Base-by-base conservation (phyloP, 2,888 invertebrate genomes). In the Pyrrhia umbra region DNA sequence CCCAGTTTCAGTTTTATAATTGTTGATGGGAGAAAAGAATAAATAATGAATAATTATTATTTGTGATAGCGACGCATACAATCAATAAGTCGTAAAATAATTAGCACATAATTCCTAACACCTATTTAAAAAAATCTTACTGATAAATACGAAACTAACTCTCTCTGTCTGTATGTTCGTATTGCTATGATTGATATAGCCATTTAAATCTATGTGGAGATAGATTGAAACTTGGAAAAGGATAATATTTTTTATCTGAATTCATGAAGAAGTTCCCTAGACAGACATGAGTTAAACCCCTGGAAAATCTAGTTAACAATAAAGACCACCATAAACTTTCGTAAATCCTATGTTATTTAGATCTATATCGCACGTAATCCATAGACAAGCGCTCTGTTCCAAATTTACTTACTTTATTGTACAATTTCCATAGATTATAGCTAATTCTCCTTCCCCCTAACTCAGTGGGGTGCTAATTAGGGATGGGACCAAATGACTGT, bases 361-460 rank as follows among this genome's bases (percentile, higher is more conserved):
- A 80, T 72, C 59, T 45, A 27, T 64, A 66, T 69, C 72, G 27
- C 43, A 9, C 30, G 39, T 39, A 27, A 57, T 57, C 65, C 67
- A 68, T 64, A 61, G 75, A 59, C 37, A 49, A 77, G 65, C 55
- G 55, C 54, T 56, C 18, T 59, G 64, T 56, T 63, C 43, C 58
- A 59, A 73, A 75, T 79, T 68, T 59, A 66, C 62, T 69, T 74
- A 63, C 63, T 78, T 71, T 80, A 78, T 77, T 68, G 79, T 56
- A 47, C 77, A 70, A 79, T 81, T 79, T 66, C 73, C 79, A 76
- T 79, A 76, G 77, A 79, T 79, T 79, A 76, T 65, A 25, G 62
- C 51, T 63, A 79, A 81, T 81, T 79, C 70, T 67, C 47, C 61
- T 65, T 58, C 34, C 57, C 69, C 75, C 66, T 76, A 52, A 68